Conservation (phyloP, 2,797 vertebrate species). For the Valencia hispanica region DNA sequence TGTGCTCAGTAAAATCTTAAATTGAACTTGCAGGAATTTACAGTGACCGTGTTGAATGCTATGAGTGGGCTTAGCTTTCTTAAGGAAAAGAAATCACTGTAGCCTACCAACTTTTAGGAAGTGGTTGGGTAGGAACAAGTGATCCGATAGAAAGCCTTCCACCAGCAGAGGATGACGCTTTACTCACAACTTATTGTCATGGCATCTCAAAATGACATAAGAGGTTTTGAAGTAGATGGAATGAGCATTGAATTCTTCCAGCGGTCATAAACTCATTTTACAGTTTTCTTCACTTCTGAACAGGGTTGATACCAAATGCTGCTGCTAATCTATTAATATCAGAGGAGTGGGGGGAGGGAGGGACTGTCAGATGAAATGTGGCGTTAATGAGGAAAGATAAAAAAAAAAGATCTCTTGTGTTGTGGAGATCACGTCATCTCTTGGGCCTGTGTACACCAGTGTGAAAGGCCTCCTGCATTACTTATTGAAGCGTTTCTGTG, state of each 20-base stretch:
- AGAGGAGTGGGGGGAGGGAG: neutral
- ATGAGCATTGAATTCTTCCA: neutral
- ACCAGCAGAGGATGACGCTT: neutral
- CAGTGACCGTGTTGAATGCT: neutral
- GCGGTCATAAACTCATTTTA: neutral
- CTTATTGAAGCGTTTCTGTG: constrained; percentile 18
- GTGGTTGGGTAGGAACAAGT: neutral
- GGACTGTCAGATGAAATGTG: constrained; percentile 2
- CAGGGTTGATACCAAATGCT: neutral
- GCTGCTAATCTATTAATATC: constrained; percentile 3
- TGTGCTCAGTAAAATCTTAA: neutral
- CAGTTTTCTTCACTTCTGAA: neutral
- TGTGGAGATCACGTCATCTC: constrained; percentile 59
- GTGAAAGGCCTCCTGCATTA: constrained; percentile 53
- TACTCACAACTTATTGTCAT: neutral
- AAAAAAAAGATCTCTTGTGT: constrained; percentile 11
- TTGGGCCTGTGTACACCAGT: constrained; percentile 50
- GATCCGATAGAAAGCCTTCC: neutral
- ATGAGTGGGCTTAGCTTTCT: neutral
- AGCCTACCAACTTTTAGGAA: neutral
- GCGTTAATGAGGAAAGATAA: neutral
- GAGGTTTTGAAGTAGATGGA: neutral
- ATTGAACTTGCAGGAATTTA: neutral
- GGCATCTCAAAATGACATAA: neutral
- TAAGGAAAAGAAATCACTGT: neutral